phyloP scores from a whole-genome alignment of 2,113 vertebrate species.

The Vulpes ferrilata region DNA sequence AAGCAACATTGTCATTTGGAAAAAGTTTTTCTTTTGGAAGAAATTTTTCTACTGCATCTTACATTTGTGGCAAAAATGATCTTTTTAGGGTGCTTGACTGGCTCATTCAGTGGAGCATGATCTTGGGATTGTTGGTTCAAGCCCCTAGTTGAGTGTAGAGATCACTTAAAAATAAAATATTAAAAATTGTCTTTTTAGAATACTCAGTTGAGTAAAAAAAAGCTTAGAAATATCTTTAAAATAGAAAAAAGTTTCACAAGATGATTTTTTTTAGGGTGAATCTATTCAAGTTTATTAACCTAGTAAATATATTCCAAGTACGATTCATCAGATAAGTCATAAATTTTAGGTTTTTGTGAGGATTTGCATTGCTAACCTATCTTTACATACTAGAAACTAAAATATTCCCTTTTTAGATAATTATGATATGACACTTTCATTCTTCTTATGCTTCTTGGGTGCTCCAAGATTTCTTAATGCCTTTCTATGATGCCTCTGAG shows the following conservation, averaged over 20 bases:
- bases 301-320: neutral
- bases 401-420: neutral
- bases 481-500: neutral
- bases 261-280: neutral
- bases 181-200: neutral
- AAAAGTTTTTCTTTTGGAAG: neutral
- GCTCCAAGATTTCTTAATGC: neutral
- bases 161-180: neutral
- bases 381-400: neutral
- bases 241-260: neutral
- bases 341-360: neutral
- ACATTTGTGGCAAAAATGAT: neutral
- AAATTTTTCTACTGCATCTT: neutral
- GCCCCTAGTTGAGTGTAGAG: neutral
- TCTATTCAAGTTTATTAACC: neutral
- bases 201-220: neutral
- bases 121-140: neutral
- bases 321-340: neutral
- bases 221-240: conserved; percentile 31
- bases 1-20: neutral
- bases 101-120: neutral
- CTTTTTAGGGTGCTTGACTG: neutral
- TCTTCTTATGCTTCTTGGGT: neutral
- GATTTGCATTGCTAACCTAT: neutral
- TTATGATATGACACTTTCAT: neutral